These are phyloP conservation scores for Tragopan temminckii DNA, from an alignment of 2,797 vertebrate genomes.

Conservation along the genomic window DNA sequence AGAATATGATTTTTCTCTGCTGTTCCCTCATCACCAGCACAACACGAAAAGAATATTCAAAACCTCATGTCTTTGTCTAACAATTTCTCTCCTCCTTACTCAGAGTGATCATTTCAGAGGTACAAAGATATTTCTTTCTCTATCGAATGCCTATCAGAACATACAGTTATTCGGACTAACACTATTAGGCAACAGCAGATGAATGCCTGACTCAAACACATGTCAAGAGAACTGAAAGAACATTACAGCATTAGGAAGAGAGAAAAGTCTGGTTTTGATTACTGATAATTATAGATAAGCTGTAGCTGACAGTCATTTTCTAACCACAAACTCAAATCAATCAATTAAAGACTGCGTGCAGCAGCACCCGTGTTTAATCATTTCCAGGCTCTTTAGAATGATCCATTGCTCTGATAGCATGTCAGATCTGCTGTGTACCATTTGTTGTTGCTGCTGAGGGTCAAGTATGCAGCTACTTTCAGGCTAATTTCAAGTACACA, in stretches of 20 bases:
- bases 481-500: slow-evolving; percentile 36
- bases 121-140: slow-evolving; percentile 8
- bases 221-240: slow-evolving; percentile 55
- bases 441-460: slow-evolving; percentile 69
- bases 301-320: slow-evolving; percentile 84
- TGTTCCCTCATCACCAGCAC: not conserved
- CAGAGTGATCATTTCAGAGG: not conserved
- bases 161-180: slow-evolving; percentile 6
- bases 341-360: slow-evolving; percentile 83
- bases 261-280: slow-evolving; percentile 83
- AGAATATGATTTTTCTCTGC: not conserved
- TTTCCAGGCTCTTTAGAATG: slow-evolving; percentile 80
- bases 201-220: slow-evolving; percentile 45
- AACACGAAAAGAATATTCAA: not conserved
- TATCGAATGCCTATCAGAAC: not conserved
- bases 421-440: slow-evolving; percentile 67
- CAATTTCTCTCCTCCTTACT: not conserved
- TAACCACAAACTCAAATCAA: slow-evolving; percentile 86
- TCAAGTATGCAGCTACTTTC: slow-evolving; percentile 58
- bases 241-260: slow-evolving; percentile 71
- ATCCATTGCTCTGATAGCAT: slow-evolving; percentile 71
- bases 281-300: slow-evolving; percentile 87
- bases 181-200: slow-evolving; percentile 37
- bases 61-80: not conserved
- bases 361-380: slow-evolving; percentile 80